Percentiles rank a stretch among this genome's conserved stretches.
These are phyloP conservation scores for Mallotus villosus DNA, from an alignment of 2,797 vertebrate genomes.

Conservation along the genomic window DNA sequence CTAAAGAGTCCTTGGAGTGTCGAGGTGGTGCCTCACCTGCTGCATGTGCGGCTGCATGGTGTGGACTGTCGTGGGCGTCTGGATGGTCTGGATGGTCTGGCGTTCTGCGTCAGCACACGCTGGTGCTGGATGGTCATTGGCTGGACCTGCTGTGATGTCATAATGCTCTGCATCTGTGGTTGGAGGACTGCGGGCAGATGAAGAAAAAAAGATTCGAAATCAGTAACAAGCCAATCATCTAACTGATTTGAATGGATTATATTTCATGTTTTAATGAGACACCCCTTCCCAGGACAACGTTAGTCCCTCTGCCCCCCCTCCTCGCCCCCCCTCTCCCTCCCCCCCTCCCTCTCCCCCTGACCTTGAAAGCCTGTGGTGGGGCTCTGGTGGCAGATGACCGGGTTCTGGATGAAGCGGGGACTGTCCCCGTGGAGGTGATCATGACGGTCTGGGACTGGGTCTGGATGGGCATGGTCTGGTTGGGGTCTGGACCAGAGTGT, in stretches of 20 bases:
- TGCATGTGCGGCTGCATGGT: conserved; percentile 89
- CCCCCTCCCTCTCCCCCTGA: conserved; percentile 49
- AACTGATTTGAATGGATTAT: too few relatives aligned
- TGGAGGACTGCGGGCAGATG: conserved; percentile 83
- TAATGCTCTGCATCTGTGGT: conserved; percentile 90
- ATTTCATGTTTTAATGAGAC: too few relatives aligned
- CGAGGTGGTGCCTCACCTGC: conserved; percentile 68
- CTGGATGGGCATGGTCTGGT: conserved; percentile 81
- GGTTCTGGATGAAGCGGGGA: conserved; percentile 92
- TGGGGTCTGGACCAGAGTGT: conserved; percentile 75
- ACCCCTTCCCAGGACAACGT: background rate
- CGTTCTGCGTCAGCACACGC: conserved; percentile 85
- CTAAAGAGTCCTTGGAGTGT: background rate
- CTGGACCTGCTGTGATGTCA: conserved; percentile 91
- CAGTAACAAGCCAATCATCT: background rate
- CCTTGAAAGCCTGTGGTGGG: conserved; percentile 86
- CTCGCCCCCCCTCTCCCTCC: too few relatives aligned
- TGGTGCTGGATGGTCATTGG: conserved; percentile 94
- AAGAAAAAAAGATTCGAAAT: background rate
- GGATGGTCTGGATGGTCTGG: conserved; percentile 81
- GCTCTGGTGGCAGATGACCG: conserved; percentile 91
- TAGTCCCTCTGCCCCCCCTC: too few relatives aligned
- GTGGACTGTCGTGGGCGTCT: conserved; percentile 79
- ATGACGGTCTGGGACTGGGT: conserved; percentile 92
- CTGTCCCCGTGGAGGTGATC: conserved; percentile 85